Conservation (phyloP, 2,888 invertebrate genomes). For the Axea sp. region DNA sequence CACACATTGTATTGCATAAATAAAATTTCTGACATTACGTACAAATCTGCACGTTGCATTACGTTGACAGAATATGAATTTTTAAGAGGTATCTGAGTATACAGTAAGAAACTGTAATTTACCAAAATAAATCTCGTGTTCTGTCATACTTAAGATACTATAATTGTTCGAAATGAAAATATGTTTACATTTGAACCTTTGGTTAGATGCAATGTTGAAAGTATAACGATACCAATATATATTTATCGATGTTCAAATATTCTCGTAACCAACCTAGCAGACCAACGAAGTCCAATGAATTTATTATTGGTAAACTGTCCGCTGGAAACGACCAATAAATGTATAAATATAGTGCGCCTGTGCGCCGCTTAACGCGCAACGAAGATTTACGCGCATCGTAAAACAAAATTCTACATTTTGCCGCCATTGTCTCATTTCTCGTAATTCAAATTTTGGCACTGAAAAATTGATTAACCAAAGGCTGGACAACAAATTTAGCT, state of each 20-base stretch:
- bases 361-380: constrained; percentile 33
- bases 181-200: constrained; percentile 28
- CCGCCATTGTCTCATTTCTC: constrained; percentile 42
- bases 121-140: no score
- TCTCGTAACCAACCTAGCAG: constrained; percentile 47
- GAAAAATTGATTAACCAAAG: constrained; percentile 40
- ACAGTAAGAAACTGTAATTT: no score
- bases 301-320: constrained; percentile 57
- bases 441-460: constrained; percentile 32
- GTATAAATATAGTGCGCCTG: constrained; percentile 45
- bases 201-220: constrained; percentile 30
- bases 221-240: constrained; percentile 19
- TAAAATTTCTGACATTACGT: no score
- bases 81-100: no score
- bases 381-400: constrained; percentile 44
- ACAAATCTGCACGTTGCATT: no score
- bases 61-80: no score
- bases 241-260: constrained; percentile 42
- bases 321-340: constrained; percentile 55
- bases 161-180: constrained; percentile 17
- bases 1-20: no score
- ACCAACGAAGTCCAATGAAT: constrained; percentile 48
- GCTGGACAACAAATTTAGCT: no score
- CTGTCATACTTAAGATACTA: constrained; percentile 22
- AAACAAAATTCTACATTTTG: constrained; percentile 41